A percentile compares a stretch with the other conserved stretches of the same genome.
Evolutionary conservation across 1,140 invertebrate species (phyloP).

Genomic region (Cyclina sinensis): DNA sequence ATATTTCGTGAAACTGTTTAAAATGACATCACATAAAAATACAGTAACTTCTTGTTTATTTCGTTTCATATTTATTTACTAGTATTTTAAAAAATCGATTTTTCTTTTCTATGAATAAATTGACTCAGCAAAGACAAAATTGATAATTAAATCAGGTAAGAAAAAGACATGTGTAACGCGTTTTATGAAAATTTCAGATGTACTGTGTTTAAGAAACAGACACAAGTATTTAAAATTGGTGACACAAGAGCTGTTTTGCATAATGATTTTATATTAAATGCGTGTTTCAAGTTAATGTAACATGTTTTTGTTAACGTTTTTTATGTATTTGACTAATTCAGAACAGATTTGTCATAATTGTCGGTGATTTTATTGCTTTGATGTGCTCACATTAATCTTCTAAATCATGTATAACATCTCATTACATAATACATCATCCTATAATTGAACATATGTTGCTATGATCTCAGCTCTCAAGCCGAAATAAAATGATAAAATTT

Average conservation of each 20-base stretch:
- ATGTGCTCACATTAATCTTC: background rate
- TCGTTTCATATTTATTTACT: too few species aligned
- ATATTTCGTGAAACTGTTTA: too few species aligned
- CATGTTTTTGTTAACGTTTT: slow-evolving; percentile 23
- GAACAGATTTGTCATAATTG: slow-evolving; percentile 24
- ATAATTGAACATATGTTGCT: background rate
- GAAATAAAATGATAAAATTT: slow-evolving; percentile 21
- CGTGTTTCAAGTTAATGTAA: background rate
- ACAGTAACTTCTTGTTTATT: too few species aligned
- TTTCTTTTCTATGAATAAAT: too few species aligned
- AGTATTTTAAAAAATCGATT: too few species aligned
- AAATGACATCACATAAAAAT: too few species aligned
- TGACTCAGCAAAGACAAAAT: too few species aligned
- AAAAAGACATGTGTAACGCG: too few species aligned
- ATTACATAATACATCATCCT: slow-evolving; percentile 5
- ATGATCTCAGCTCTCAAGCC: background rate
- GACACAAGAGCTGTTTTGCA: slow-evolving; percentile 2
- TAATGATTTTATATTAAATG: slow-evolving; percentile 10
- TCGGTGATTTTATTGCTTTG: slow-evolving; percentile 1
- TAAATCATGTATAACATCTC: background rate
- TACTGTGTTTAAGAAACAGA: too few species aligned
- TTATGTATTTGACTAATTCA: slow-evolving; percentile 13
- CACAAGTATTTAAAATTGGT: slow-evolving; percentile 1
- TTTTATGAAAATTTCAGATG: too few species aligned
- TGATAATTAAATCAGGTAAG: too few species aligned